These are phyloP conservation scores for Capitella teleta DNA, from an alignment of 1,140 invertebrate genomes.

Conservation along the genomic window DNA sequence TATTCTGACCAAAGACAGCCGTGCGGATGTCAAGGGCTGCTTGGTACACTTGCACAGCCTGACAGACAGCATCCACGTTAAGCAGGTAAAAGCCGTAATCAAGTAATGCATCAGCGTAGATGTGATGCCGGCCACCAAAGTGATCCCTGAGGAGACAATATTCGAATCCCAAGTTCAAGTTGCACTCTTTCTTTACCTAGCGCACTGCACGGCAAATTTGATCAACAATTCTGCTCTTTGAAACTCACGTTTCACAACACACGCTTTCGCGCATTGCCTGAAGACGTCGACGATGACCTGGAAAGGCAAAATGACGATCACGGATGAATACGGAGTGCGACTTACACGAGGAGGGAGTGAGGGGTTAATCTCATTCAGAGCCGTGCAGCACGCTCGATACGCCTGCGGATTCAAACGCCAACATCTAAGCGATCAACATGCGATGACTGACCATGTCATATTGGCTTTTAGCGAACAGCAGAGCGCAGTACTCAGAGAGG, in stretches of 20 bases:
- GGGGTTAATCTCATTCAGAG: conserved; percentile 54
- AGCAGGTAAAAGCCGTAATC: conserved; percentile 83
- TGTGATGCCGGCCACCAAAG: conserved; percentile 61
- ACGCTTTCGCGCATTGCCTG: conserved; percentile 69
- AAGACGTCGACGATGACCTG: conserved; percentile 60
- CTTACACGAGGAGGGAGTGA: conserved; percentile 28
- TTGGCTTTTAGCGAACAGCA: conserved; percentile 69
- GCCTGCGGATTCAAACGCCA: conserved; percentile 46
- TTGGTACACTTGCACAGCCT: conserved; percentile 71
- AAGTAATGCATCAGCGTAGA: conserved; percentile 67
- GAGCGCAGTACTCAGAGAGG: conserved; percentile 64
- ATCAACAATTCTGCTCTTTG: conserved; percentile 65
- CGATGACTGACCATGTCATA: conserved; percentile 62
- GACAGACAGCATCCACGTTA: conserved; percentile 71
- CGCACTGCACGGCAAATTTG: conserved; percentile 63
- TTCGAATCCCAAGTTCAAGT: not conserved
- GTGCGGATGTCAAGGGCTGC: conserved; percentile 63
- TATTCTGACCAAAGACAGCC: conserved; percentile 67
- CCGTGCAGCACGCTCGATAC: conserved; percentile 57
- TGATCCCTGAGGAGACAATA: conserved; percentile 42
- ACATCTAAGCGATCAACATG: not conserved
- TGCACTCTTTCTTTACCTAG: conserved; percentile 46
- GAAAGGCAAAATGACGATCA: conserved; percentile 8
- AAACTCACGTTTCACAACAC: conserved; percentile 75
- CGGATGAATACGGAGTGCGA: not conserved